Percentiles rank a stretch among this genome's conserved stretches.
These are phyloP conservation scores for Lamprotornis superbus DNA, from an alignment of 2,113 vertebrate genomes.

Conservation along the genomic window DNA sequence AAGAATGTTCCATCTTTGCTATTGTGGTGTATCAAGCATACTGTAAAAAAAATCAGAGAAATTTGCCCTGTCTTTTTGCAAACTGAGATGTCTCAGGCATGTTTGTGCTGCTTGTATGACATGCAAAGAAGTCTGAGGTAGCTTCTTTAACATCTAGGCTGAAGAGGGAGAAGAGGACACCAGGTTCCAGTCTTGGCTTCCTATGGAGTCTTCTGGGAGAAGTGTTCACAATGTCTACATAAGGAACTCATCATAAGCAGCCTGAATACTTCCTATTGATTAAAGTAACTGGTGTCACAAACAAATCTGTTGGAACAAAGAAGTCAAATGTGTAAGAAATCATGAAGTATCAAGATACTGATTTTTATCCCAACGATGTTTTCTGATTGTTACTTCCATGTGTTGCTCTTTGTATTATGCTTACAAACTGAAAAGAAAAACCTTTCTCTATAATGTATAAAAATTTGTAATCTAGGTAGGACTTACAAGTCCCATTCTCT, in stretches of 20 bases:
- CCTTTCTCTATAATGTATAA: neutral
- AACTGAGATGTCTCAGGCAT: neutral
- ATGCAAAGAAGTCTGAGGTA: neutral
- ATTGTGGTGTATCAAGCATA: neutral
- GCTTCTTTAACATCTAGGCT: neutral
- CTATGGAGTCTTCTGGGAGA: neutral
- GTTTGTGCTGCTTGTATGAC: neutral
- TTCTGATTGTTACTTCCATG: neutral
- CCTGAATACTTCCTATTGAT: neutral
- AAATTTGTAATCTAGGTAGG: neutral
- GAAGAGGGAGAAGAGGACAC: neutral
- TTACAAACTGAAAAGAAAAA: neutral
- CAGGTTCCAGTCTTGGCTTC: neutral
- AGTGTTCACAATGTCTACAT: neutral
- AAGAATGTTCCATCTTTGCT: neutral
- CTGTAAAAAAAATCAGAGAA: neutral
- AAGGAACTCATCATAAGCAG: neutral
- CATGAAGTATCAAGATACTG: neutral
- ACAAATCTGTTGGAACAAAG: neutral
- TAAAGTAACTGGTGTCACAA: neutral
- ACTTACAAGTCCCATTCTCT: neutral
- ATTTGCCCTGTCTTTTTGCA: fast-evolving
- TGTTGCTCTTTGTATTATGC: neutral
- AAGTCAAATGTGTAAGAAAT: neutral
- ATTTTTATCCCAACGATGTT: neutral